Percentiles rank a stretch among this genome's conserved stretches.
phyloP scores from a whole-genome alignment of 2,888 invertebrate species.

The Eumerus sabulonum region DNA sequence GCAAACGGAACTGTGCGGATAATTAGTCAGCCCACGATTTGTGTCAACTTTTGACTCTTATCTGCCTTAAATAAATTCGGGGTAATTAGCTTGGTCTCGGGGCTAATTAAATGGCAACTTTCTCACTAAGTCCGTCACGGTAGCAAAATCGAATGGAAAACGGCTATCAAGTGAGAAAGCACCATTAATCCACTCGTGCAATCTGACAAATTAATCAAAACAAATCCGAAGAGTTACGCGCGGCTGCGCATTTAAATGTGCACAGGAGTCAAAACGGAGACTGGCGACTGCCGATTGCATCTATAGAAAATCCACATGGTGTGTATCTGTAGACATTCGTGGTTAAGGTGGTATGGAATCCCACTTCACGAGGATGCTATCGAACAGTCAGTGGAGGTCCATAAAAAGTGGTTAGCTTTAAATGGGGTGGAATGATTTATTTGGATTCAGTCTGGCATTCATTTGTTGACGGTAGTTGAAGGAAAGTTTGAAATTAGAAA shows the following conservation, averaged over 20 bases:
- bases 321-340: conserved; percentile 4
- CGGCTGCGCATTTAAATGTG: conserved; percentile 42
- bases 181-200: conserved; percentile 42
- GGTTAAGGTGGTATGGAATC: conserved; percentile 29
- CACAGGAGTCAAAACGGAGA: conserved; percentile 55
- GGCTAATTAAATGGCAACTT: conserved; percentile 51
- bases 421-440: conserved; percentile 47
- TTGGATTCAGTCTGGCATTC: background rate
- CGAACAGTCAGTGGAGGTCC: conserved; percentile 32
- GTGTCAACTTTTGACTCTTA: conserved; percentile 60
- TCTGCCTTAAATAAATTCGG: conserved; percentile 57
- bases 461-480: background rate
- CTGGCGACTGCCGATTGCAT: background rate
- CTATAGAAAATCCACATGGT: too few species aligned
- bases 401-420: conserved; percentile 26
- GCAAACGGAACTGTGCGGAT: conserved; percentile 39
- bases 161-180: conserved; percentile 7
- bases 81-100: conserved; percentile 47
- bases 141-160: background rate
- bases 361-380: conserved; percentile 23
- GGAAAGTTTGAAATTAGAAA: background rate
- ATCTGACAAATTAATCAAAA: conserved; percentile 62
- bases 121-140: conserved; percentile 12
- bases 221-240: conserved; percentile 56
- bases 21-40: conserved; percentile 68